Evolutionary conservation across 2,888 invertebrate species (phyloP).

Genomic region (Clistopyga incitator): DNA sequence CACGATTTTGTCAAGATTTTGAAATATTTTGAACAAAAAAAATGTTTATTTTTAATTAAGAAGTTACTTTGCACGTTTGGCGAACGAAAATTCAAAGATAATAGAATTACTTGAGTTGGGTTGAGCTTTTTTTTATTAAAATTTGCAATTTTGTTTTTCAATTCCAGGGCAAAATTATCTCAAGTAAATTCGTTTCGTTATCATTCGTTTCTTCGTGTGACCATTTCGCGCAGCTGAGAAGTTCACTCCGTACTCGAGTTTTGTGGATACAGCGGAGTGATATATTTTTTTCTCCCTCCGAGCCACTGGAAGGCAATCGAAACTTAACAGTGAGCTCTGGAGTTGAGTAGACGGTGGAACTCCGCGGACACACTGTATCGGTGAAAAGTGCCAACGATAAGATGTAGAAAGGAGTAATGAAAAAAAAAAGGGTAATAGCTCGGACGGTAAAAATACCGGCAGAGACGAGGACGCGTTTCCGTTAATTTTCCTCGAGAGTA

Average conservation of each 20-base stretch:
- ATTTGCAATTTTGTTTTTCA: neutral
- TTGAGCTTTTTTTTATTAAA: neutral
- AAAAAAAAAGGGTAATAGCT: conserved; percentile 43
- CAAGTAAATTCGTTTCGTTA: neutral
- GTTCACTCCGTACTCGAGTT: neutral
- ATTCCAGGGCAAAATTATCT: neutral
- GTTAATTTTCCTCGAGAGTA: conserved; percentile 57
- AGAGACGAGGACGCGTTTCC: conserved; percentile 44
- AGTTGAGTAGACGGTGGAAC: conserved; percentile 25
- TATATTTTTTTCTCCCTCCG: conserved; percentile 1
- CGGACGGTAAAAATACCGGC: conserved; percentile 46
- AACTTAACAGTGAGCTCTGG: conserved; percentile 6
- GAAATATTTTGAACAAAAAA: too few relatives aligned
- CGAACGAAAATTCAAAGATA: too few relatives aligned
- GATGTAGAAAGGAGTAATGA: conserved; percentile 37
- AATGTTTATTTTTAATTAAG: too few relatives aligned
- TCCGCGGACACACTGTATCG: neutral
- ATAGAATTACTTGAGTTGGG: neutral
- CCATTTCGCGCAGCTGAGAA: neutral
- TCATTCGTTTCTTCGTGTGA: neutral
- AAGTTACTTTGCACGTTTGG: too few relatives aligned
- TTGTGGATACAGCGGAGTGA: neutral
- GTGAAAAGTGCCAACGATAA: conserved; percentile 18
- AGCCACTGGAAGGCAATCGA: conserved; percentile 5
- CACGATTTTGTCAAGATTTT: too few relatives aligned